Base-by-base conservation (phyloP, 2,797 vertebrate genomes). In the Urosaurus nigricauda region DNA sequence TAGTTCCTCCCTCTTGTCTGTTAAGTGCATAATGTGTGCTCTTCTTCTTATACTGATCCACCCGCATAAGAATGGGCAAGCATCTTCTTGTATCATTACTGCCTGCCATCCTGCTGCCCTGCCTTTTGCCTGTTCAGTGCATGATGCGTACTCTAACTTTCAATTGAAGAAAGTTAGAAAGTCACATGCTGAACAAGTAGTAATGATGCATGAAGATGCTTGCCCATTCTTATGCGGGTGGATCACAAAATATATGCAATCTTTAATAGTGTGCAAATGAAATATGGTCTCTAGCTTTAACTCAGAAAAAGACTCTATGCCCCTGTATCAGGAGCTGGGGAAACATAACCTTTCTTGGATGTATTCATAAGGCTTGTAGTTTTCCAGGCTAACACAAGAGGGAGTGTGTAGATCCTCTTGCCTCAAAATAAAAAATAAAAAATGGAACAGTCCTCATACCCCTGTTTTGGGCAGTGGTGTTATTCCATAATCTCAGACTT, bases 371-470 rank as follows among this genome's bases (percentile, higher is more conserved):
- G 12, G 85, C 71, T 17, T 95, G 96, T 56, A 70, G 11, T 96
- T 95, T 94, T 83, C 92, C 85, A 88, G 93, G 71, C 79, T 87
- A 90, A 93, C 97, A 93, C 96, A 93, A 96, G 96, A 96, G 96
- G 97, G 96, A 75, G 92, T 87, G 0, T 95, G 92, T 87, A 95
- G 85, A 93, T 88, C 91, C 94, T 87, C 74, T 65, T 95, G 95
- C 68, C 13, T 81, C 9, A 0, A 19, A 83, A 51, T 51, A 51
- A 47, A 47, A 3, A 47, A 47, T 47, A 47, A 83, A 88, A 7
- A 58, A 58, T 13, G 58, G 40, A 80, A 60, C n/a, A 56, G 37
- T 51, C 68, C 83, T 56, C 65, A 60, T 4, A 21, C 19, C 68
- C 37, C 87, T 65, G 43, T 56, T 47, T 37, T 0, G 11, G 51